Base-by-base conservation (phyloP, 2,888 invertebrate species). In the Antheraea yamamai region DNA sequence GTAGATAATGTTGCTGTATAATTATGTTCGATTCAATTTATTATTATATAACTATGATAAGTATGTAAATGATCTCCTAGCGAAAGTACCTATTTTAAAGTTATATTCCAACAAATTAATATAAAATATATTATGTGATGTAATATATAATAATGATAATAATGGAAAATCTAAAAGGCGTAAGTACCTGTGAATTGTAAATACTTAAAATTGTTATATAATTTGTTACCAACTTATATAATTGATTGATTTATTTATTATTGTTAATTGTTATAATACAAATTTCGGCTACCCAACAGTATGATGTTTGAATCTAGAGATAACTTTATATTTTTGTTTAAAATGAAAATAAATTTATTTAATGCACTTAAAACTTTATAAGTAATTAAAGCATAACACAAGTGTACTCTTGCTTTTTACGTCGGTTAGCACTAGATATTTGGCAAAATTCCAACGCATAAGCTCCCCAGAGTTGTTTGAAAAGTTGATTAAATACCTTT, bases 371-470 rank as follows among this genome's bases (percentile, higher is more conserved):
- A 30, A 35, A 73, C 18, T 10, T 55, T 61, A 10, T 30, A 73
- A 10, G 14, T 26, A 55, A 2, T 8, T 4, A 35, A 58, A 58
- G 35, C 51, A 30, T 70, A 51, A 20, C n/a, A 30, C 52, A 55
- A 68, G 71, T n/a, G 30, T 6, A 52, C 35, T 52, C 30, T 7
- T 73, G 51, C 72, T 70, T 74, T 75, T 73, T 75, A 74, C 58
- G 39, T 66, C 68, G 75, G 35, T 61, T 58, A 52, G n/a, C 58
- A 68, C 61, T 23, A 35, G 73, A 76, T 73, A 55, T 61, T 80
- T 86, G 85, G 85, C 84, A 76, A 74, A 73, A 70, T 81, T 82
- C 86, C 86, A 86, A 81, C 77, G 75, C 76, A 77, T 76, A 79
- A 74, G 72, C 77, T 71, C 75, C 77, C 35, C 61, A 58, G 72